Evolutionary conservation across 1,140 invertebrate species (phyloP), one percentile per base, ranked within the genome.

Genomic region (Drosophila trapezifrons): DNA sequence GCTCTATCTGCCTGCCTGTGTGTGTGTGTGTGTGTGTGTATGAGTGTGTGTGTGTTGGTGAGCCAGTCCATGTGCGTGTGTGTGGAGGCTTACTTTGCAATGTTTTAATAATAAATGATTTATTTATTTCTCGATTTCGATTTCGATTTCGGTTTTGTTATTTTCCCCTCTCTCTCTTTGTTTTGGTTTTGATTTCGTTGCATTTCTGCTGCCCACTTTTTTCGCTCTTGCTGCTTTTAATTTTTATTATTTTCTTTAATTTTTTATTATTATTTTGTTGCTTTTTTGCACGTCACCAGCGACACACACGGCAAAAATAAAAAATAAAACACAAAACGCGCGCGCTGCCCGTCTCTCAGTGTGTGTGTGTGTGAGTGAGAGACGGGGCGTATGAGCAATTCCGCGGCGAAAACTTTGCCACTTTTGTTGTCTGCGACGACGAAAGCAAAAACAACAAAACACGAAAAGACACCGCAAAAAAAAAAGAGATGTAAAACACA

Each of bases 381-480:
- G 82, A 86, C 66, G 75, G 82, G 82, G 83, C 82, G 83, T 86
- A 86, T 86, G 84, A 87, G 84, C 83, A 79, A 86, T 86, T 72
- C 56, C 51, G 75, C 74, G 82, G 82, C 78, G 78, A 86, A 85
- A 85, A 85, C 82, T 81, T 85, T 85, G 82, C 82, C 79, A 86
- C 83, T 83, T 86, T 85, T 56, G 55, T 81, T 76, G 73, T 67
- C 54, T 67, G 51, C 72, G 73, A 76, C 29, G 29, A 32, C 73
- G 49, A 76, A 70, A 62, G 65, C 80, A 83, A 78, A 76, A 75
- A 42, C 76, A 65, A 51, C 76, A 52, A 42, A 69, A 63, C 47
- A 59, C 63, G 29, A 54, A 27, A 43, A 56, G 60, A 52, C 43
- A 66, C 59, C 43, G 76, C 38, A 72, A 57, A 69, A 56, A 73